Evolutionary conservation across 2,888 invertebrate genomes (phyloP), one percentile per base, ranked within the genome.

Genomic region (Rhaphigaster nebulosa): DNA sequence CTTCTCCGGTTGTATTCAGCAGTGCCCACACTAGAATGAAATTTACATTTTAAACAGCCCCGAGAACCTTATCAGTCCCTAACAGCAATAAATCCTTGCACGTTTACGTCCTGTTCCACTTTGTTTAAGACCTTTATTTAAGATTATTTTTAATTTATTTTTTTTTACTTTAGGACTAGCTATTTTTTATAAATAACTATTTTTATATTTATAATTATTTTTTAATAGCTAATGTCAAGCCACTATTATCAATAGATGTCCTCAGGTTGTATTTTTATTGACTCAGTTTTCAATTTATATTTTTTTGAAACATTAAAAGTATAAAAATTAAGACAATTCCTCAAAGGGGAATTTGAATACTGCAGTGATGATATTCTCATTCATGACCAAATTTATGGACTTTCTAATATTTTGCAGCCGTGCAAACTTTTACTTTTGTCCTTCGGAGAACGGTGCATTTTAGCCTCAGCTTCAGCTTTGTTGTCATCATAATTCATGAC

Each of bases 31-130:
- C 84, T 45, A 26, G 84, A 84, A 84, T 84, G 84, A 84, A 84
- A 84, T 84, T 84, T 84, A 45, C 84, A 84, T 84, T 84, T 84
- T 84, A 84, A 84, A 45, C 84, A 84, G 84, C 15, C 80, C 45
- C 10, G 45, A n/a, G n/a, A 18, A 50, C n/a, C 84, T 84, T 84
- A 84, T 84, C 84, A n/a, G 45, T 26, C 5, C 41, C 5, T 15
- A 84, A 45, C n/a, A n/a, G n/a, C n/a, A 26, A 45, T 84, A 84
- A 84, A 84, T 84, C n/a, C 15, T 50, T n/a, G 15, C n/a, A 84
- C n/a, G 5, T 41, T 50, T n/a, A 84, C n/a, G 12, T 84, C 15
- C 84, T n/a, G 12, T 26, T 23, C n/a, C 84, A 84, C 84, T 84
- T 84, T 45, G 0, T 15, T 45, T 60, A n/a, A 60, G 60, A n/a